These are phyloP conservation scores for Cebus imitator DNA, from an alignment of 2,113 vertebrate species.

Conservation along the genomic window DNA sequence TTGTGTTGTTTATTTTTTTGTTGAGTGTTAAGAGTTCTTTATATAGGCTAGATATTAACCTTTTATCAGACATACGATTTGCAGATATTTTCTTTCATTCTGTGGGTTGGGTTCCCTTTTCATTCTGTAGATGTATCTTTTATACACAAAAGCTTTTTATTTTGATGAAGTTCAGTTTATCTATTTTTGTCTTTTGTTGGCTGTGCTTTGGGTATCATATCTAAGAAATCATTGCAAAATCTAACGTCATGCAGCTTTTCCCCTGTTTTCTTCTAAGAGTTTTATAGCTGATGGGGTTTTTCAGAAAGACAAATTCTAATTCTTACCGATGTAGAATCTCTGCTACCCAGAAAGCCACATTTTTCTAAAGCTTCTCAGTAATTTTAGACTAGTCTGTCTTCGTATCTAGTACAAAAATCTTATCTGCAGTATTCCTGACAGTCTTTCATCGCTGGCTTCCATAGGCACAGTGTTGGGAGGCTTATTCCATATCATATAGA, in stretches of 20 bases:
- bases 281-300: not conserved
- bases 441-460: not conserved
- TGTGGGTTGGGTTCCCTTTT: not conserved
- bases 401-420: not conserved
- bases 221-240: not conserved
- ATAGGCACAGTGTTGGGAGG: not conserved
- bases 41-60: not conserved
- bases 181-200: not conserved
- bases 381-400: not conserved
- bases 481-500: not conserved
- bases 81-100: not conserved
- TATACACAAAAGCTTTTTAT: not conserved
- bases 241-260: not conserved
- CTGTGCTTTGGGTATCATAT: not conserved
- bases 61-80: not conserved
- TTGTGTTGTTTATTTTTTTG: not conserved
- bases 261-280: slow-evolving; percentile 17
- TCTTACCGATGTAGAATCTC: not conserved
- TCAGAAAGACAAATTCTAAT: not conserved
- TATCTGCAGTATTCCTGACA: no score
- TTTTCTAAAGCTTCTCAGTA: not conserved
- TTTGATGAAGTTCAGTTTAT: not conserved
- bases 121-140: not conserved
- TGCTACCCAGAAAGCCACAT: not conserved
- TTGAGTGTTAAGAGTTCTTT: not conserved